Conservation (phyloP, 2,888 invertebrate genomes). For the Calameuta idolon region DNA sequence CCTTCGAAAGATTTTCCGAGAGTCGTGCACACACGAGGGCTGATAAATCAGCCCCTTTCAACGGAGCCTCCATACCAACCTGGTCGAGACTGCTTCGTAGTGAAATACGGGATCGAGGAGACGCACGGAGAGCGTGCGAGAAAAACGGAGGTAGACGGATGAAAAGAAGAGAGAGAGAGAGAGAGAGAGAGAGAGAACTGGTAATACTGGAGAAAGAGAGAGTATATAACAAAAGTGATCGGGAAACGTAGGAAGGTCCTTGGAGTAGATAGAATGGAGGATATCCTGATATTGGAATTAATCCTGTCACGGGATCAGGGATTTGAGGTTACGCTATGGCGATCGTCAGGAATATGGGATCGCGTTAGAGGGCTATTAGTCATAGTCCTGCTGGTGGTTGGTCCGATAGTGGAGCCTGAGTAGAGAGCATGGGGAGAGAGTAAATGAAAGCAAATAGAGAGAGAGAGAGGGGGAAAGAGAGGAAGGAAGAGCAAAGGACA, state of each 20-base stretch:
- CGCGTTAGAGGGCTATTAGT: not conserved
- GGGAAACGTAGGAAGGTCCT: not conserved
- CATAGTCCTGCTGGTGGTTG: not conserved
- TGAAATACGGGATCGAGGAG: not conserved
- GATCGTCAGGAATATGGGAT: slow-evolving; percentile 6
- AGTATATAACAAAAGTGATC: not conserved
- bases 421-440: not conserved
- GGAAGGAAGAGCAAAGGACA: not conserved
- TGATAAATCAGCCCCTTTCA: not conserved
- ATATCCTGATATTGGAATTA: not conserved
- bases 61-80: not conserved
- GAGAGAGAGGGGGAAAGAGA: not conserved
- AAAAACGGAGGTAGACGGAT: not conserved
- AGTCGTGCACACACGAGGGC: not conserved
- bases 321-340: not conserved
- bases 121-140: not conserved
- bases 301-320: not conserved
- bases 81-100: not conserved
- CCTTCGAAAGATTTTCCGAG: not conserved
- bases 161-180: slow-evolving; percentile 5
- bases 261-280: not conserved
- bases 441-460: not conserved
- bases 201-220: not conserved
- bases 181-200: slow-evolving; percentile 11
- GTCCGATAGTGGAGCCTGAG: not conserved